Evolutionary conservation across 2,797 vertebrate species (phyloP).

Genomic region (Lemur catta): DNA sequence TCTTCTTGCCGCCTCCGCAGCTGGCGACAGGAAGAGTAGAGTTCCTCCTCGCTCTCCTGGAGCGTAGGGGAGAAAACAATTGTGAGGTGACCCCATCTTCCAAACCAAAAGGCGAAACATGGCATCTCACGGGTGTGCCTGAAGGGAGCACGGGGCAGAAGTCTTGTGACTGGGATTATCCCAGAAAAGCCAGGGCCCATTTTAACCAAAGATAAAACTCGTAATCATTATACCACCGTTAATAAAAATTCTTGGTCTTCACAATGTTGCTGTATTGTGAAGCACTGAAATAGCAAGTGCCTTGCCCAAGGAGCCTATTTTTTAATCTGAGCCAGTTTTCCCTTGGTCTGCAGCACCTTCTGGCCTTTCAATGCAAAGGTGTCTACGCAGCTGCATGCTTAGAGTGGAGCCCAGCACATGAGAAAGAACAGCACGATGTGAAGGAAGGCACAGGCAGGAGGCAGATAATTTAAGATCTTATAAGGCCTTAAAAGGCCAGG

Average conservation of each 20-base stretch:
- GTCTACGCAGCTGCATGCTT: neutral
- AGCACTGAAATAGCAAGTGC: neutral
- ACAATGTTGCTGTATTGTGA: neutral
- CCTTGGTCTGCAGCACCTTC: neutral
- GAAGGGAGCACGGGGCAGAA: fast-evolving
- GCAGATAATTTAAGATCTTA: neutral
- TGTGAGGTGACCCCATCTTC: neutral
- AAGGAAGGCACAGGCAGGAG: neutral
- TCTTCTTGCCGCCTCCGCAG: constrained; percentile 90
- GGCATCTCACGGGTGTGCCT: fast-evolving
- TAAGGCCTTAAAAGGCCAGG: neutral
- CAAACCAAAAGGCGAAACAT: neutral
- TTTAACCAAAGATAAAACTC: neutral
- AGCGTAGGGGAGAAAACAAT: neutral
- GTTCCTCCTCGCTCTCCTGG: constrained; percentile 92
- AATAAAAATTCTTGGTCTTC: neutral
- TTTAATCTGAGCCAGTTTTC: neutral
- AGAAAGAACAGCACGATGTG: neutral
- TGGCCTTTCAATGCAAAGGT: neutral
- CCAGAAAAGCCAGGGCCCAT: neutral
- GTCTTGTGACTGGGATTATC: neutral
- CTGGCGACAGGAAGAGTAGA: constrained; percentile 94
- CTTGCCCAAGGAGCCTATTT: neutral
- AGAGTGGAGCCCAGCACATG: neutral
- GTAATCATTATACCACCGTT: fast-evolving